These are phyloP conservation scores for Psococerastis gibbosa DNA, from an alignment of 2,888 invertebrate genomes.

Conservation along the genomic window DNA sequence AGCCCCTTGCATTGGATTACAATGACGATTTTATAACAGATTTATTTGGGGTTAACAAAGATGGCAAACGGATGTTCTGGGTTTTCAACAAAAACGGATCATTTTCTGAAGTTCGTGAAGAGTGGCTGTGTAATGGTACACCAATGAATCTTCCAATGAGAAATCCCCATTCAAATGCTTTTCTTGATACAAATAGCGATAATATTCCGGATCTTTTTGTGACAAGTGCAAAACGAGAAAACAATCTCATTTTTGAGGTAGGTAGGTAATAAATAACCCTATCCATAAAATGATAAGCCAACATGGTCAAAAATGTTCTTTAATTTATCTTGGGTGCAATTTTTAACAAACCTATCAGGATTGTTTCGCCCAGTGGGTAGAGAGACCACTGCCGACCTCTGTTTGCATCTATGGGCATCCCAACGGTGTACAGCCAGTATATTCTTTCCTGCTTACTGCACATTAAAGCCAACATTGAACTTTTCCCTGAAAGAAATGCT, in stretches of 20 bases:
- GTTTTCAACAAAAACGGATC: conserved; percentile 33
- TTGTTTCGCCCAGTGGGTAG: no score
- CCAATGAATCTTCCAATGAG: conserved; percentile 32
- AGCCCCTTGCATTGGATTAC: conserved; percentile 69
- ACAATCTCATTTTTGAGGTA: conserved; percentile 44
- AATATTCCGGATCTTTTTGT: conserved; percentile 67
- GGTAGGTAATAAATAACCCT: no score
- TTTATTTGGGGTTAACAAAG: conserved; percentile 56
- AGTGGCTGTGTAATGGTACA: conserved; percentile 12
- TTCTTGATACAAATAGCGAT: conserved; percentile 72
- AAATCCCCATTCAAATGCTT: conserved; percentile 73
- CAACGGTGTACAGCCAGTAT: no score
- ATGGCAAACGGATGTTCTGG: conserved; percentile 38
- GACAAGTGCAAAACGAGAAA: conserved; percentile 32
- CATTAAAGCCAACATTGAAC: no score
- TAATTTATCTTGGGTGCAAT: no score
- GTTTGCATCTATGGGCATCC: no score
- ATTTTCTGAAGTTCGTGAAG: not conserved
- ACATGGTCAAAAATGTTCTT: no score
- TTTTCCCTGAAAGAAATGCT: no score
- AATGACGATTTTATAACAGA: conserved; percentile 60
- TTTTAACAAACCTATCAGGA: no score
- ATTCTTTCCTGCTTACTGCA: no score
- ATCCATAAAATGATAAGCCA: no score
- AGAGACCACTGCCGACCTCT: no score